Evolutionary conservation across 2,113 vertebrate genomes (phyloP), one percentile per base, ranked within the genome.

Genomic region (Balaeniceps rex): DNA sequence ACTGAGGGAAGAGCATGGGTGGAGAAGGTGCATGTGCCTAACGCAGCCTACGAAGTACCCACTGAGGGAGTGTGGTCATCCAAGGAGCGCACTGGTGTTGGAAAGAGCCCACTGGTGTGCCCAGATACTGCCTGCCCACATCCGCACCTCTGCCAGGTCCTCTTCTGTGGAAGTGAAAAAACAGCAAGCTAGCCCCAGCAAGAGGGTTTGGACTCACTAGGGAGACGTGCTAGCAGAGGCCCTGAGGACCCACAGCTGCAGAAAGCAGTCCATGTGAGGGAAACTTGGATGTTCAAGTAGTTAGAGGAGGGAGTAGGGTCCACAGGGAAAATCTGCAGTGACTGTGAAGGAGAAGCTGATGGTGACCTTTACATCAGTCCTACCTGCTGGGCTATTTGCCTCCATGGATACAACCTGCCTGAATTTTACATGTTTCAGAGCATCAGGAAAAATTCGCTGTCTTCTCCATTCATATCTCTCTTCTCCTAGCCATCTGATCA

Each of bases 31-130:
- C 7, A 36, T 3, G 6, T 77, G 38, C 21, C 28, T 74, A 36
- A 58, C 4, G 2, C 7, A 55, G 17, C 11, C 44, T 68, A 1
- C 40, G 4, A 60, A 54, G 47, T 28, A 51, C 3, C 18, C 38
- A 24, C 17, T 42, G 31, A 23, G 10, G 11, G 16, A 24, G 5
- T 34, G 22, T 0, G 0, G 28, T 44, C 9, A 10, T 74, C 14
- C n/a, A 51, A n/a, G 60, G 28, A 90, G 23, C 12, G 52, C 26
- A 21, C 0, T 40, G 21, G 4, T 76, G 28, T 33, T 83, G 55
- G n/a, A 26, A 63, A 54, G 7, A 36, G 34, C 22, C 34, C 31
- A 31, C 16, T 5, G 12, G 3, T 22, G 10, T 63, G 31, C 1
- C 2, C 19, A 71, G 21, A 42, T 5, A 58, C 4, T 22, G 19